Evolutionary conservation across 2,797 vertebrate species (phyloP), one percentile per base, ranked within the genome.

Genomic region (Myripristis jacobus): DNA sequence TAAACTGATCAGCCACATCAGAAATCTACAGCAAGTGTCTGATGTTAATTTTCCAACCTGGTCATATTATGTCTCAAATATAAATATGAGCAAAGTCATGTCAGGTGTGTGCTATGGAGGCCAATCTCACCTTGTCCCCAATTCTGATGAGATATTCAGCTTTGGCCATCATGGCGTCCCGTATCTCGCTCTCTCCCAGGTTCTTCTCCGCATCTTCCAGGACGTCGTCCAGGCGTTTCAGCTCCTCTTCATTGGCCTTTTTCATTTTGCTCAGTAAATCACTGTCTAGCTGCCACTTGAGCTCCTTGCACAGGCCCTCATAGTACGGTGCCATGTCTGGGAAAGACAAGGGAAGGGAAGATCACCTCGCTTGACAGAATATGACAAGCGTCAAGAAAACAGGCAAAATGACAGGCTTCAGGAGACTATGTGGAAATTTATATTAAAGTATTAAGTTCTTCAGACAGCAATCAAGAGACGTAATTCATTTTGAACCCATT

Each of bases 281-380:
- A 0, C 71, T 57, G 80, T 99, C 98, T 65, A 95, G 84, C 81
- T 92, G 94, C 98, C 98, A 99, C 75, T 98, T 97, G 3, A 99
- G 94, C 0, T 98, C 96, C 81, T 97, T 99, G 79, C 98, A 99
- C 52, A 99, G 90, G 0, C 92, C 87, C 86, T 99, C 98, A 0
- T 99, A 99, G 19, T 98, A 99, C 0, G 97, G 97, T 0, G 98
- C 96, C 98, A 99, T 99, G 25, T 98, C 98, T 99, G 78, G 16
- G 84, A 77, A 44, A 82, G 18, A 73, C 2, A 66, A 3, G 38
- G 18, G 53, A 0, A 12, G 13, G 22, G 13, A 13, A 27, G 1
- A 34, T 4, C 7, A 24, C 21, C 6, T 13, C 13, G 19, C 13
- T 25, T 7, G 2, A 19, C 19, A 66, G 4, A 27, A 12, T 25